Evolutionary conservation across 2,797 vertebrate genomes (phyloP), one percentile per base, ranked within the genome.

Genomic region (Leptodactylus fallax): DNA sequence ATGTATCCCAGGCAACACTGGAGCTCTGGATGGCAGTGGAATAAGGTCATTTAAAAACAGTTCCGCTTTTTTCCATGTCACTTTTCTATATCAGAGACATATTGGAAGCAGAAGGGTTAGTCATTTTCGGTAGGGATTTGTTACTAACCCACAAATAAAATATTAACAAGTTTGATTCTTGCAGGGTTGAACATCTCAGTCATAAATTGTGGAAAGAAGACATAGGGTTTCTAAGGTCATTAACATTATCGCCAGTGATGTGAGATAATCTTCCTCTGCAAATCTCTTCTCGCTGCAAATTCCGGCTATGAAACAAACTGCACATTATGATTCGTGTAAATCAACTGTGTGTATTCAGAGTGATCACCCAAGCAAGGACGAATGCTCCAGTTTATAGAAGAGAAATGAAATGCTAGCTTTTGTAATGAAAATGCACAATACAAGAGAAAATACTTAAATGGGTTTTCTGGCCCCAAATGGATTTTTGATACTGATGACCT

Each of bases 1-100:
- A 60, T 61, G 83, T 85, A 76, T 76, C 69, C 83, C 71, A 49
- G 83, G 83, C 69, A 85, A 85, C 83, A 27, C 83, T 6, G 55
- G 12, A 16, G 71, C 36, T 71, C 11, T 23, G 56, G 19, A 53
- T 83, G 56, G 45, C 55, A 58, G 12, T 14, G 83, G 27, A 76
- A 49, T 60, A 74, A 85, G 83, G 67, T 74, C 55, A 76, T 56
- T 60, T 27, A 21, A 8, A 60, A 58, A 61, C 45, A n/a, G 25
- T 27, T 16, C 23, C 23, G 49, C 45, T 25, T 13, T 2, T 21
- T 60, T 55, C 7, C 10, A 13, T 60, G 69, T 23, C 16, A 58
- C 10, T 71, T 47, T 21, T 49, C 19, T 23, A 25, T 53, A 71
- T 21, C 7, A 25, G 7, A 74, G 6, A 49, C 36, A 49, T 27